Percentiles rank a stretch among this genome's conserved stretches.
These are phyloP conservation scores for Oligia fasciuncula DNA, from an alignment of 2,888 invertebrate genomes.

Conservation along the genomic window DNA sequence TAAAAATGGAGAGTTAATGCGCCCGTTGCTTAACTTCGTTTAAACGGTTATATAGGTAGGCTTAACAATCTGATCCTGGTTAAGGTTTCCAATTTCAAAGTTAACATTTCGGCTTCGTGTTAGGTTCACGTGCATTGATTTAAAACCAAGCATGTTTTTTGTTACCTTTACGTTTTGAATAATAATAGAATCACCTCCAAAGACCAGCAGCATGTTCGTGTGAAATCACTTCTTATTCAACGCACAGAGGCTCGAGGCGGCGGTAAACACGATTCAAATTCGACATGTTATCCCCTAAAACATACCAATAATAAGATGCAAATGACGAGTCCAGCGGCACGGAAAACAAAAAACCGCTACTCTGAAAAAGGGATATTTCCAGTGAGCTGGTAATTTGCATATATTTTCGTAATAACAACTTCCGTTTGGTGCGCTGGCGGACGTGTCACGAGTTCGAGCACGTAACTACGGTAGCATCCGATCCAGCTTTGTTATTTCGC, in stretches of 20 bases:
- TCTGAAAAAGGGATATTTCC: conserved; percentile 80
- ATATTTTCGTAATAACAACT: conserved; percentile 87
- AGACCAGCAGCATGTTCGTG: conserved; percentile 70
- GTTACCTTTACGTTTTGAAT: conserved; percentile 74
- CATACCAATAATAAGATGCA: conserved; percentile 86
- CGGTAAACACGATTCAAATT: conserved; percentile 82
- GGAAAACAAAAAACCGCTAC: conserved; percentile 79
- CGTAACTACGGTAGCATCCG: conserved; percentile 70
- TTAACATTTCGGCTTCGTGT: conserved; percentile 58
- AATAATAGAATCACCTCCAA: conserved; percentile 64
- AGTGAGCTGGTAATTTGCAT: conserved; percentile 85
- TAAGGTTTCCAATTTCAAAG: conserved; percentile 70
- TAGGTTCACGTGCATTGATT: conserved; percentile 62
- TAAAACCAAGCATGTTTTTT: conserved; percentile 69
- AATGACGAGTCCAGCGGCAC: conserved; percentile 83
- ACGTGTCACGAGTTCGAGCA: conserved; percentile 78
- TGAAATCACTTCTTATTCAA: conserved; percentile 84
- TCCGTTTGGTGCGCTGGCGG: conserved; percentile 81
- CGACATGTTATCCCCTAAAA: conserved; percentile 85
- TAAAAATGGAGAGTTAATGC: conserved; percentile 83
- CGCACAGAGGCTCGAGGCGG: conserved; percentile 76
- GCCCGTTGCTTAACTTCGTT: conserved; percentile 79
- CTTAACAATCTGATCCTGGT: conserved; percentile 73
- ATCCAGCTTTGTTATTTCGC: conserved; percentile 67
- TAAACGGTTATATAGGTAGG: conserved; percentile 75